Evolutionary conservation across 1,140 invertebrate genomes (phyloP), one percentile per base, ranked within the genome.

Genomic region (Sycobia sp.): DNA sequence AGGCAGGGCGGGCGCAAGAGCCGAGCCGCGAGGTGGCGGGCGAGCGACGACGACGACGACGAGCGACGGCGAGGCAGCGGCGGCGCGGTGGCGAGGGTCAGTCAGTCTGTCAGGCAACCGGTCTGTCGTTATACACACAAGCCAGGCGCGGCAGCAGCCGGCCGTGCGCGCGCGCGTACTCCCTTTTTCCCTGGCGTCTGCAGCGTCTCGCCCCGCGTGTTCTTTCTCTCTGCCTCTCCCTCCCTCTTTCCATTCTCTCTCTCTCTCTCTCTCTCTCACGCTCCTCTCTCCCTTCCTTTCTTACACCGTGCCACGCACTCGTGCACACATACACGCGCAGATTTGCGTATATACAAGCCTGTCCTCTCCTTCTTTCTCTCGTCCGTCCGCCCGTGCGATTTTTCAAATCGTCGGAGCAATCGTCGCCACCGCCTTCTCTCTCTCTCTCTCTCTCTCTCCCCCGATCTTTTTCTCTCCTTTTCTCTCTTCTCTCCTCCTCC

Each of bases 21-120:
- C 20, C 5, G 1, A 1, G 8, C 46, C 27, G 13, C 16, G 7
- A 11, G 2, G 46, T 0, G 0, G 22, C n/a, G 36, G 0, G 38
- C 29, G n/a, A n/a, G 32, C 2, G 32, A 13, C 8, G 4, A 18
- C 32, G 18, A 10, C 32, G 20, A 9, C 8, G 10, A 18, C n/a
- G 27, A 75, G 74, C 73, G 76, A 73, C 72, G 67, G 67, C 16
- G 27, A 20, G 25, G 29, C 23, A 46, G 29, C 29, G 41, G 70
- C 71, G 71, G 29, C 5, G 11, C 29, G 11, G 29, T 4, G 5
- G 73, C 73, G 75, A 75, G 77, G 77, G 79, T 81, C 79, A 62
- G 60, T 61, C 59, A 82, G 80, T 82, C 79, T 80, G 75, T 81
- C 80, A 80, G 78, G 76, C 77, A 80, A 77, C 77, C 77, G 79